phyloP scores from a whole-genome alignment of 2,113 vertebrate genomes.

The Campylomormyrus numenius region DNA sequence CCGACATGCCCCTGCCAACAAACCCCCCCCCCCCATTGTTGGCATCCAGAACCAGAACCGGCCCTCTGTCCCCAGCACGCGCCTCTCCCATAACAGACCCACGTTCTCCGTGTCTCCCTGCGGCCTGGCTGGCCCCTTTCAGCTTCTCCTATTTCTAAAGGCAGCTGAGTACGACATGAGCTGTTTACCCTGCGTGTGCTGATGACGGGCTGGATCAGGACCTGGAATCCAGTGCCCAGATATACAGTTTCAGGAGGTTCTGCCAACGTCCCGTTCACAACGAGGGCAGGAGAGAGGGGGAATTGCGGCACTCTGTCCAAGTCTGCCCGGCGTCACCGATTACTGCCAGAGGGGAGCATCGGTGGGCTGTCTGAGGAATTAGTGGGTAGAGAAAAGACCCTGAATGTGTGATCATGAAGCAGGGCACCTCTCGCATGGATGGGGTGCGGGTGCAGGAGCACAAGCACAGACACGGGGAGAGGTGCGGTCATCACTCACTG shows the following conservation, averaged over 20 bases:
- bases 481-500: background rate
- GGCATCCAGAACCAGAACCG: background rate
- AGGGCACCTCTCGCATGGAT: background rate
- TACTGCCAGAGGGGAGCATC: background rate
- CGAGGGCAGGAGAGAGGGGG: background rate
- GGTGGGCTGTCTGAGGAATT: background rate
- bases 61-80: background rate
- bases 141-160: constrained; percentile 2
- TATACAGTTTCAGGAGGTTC: constrained; percentile 7
- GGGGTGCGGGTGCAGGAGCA: background rate
- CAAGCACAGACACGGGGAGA: background rate
- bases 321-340: constrained; percentile 8
- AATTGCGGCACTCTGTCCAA: background rate
- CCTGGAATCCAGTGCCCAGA: background rate
- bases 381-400: constrained; percentile 11
- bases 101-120: background rate
- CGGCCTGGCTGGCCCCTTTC: background rate
- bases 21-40: background rate
- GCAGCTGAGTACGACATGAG: constrained; percentile 13
- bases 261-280: constrained; percentile 1
- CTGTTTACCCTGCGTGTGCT: background rate
- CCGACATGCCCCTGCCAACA: background rate
- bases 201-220: background rate
- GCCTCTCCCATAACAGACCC: background rate
- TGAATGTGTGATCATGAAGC: background rate